phyloP scores from a whole-genome alignment of 2,797 vertebrate species.

The Falco berigora region DNA sequence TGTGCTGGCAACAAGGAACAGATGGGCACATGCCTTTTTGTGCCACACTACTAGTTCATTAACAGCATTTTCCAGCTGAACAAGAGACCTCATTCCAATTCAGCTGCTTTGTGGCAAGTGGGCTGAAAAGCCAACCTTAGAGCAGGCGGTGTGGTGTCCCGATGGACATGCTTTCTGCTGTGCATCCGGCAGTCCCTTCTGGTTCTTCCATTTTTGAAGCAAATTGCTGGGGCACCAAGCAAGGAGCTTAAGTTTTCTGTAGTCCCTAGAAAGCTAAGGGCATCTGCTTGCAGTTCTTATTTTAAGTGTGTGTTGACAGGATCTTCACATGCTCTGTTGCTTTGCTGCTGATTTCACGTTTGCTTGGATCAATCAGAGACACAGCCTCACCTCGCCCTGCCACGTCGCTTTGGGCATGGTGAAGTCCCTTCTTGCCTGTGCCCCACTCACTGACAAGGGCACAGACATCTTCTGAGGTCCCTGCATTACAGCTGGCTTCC shows the following conservation, averaged over 20 bases:
- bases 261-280: not conserved
- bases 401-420: accelerated
- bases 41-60: not conserved
- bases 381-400: not conserved
- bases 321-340: not conserved
- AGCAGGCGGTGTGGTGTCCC: not conserved
- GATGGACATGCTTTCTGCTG: accelerated
- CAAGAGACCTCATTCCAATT: not conserved
- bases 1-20: not conserved
- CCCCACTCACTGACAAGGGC: accelerated
- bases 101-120: not conserved
- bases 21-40: not conserved
- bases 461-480: not conserved
- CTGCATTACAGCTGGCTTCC: not conserved
- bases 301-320: not conserved
- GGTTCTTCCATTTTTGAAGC: not conserved
- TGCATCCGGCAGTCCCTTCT: not conserved
- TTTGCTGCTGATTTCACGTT: not conserved
- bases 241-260: not conserved
- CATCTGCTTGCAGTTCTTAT: not conserved
- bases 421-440: not conserved
- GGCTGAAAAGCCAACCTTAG: not conserved
- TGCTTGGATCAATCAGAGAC: not conserved
- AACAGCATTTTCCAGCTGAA: not conserved
- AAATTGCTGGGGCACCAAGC: not conserved